Percentiles rank a stretch among this genome's conserved stretches.
phyloP scores from a whole-genome alignment of 2,113 vertebrate species.

The Puffinus mauretanicus region DNA sequence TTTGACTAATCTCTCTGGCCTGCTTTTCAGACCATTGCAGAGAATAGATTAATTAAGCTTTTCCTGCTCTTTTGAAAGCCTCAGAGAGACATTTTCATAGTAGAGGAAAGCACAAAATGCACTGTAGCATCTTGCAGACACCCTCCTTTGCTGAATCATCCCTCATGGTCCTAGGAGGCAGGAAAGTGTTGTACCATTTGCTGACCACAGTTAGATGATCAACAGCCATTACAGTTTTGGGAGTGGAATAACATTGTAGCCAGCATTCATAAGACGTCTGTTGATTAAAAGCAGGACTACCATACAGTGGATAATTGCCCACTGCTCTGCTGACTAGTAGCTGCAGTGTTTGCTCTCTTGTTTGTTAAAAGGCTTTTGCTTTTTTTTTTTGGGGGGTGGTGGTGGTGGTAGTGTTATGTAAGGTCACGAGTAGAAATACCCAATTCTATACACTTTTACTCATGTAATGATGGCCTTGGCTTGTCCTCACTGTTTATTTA shows the following conservation, averaged over 20 bases:
- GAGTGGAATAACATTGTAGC: not conserved
- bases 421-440: not conserved
- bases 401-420: not conserved
- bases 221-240: not conserved
- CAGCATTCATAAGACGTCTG: not conserved
- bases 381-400: not conserved
- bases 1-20: not conserved
- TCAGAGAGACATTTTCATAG: not conserved
- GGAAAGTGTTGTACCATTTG: not conserved
- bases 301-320: not conserved
- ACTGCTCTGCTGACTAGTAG: not conserved
- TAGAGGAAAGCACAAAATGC: not conserved
- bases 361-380: not conserved
- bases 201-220: not conserved
- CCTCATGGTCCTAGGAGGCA: not conserved
- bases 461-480: not conserved
- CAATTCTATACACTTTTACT: constrained; percentile 11
- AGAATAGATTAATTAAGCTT: not conserved
- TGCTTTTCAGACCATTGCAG: not conserved
- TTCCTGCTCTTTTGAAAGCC: not conserved
- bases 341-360: not conserved
- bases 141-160: not conserved
- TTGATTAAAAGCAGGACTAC: not conserved
- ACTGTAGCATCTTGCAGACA: not conserved
- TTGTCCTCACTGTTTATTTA: constrained; percentile 6